Base-by-base conservation (phyloP, 2,113 vertebrate genomes). In the Garra rufa region DNA sequence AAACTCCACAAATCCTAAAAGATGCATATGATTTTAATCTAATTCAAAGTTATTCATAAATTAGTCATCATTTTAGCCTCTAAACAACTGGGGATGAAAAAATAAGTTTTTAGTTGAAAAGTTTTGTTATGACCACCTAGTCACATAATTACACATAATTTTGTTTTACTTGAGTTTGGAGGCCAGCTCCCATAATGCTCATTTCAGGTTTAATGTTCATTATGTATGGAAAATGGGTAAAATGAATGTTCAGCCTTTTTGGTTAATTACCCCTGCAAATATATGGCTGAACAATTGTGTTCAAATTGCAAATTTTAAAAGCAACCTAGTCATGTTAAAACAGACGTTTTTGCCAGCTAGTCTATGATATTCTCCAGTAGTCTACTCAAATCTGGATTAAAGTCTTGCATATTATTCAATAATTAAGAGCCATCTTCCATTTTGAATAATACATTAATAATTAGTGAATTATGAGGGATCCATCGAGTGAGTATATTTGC, bases 381-480 rank as follows among this genome's bases (percentile, higher is more conserved):
- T 34, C 17, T 50, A 30, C 59, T 70, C 9, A 71, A 80, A 85
- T 55, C 41, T 83, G 81, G 38, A 83, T 81, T 83, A 65, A 14
- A 69, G 48, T 67, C 74, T 88, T 50, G 82, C 88, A 87, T 88
- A 88, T 89, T 82, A 88, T 85, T 89, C 30, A 89, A 88, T 75
- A 87, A 81, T 85, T 70, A 83, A 59, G 80, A 85, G 34, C 69
- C 65, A 71, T 63, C 38, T 74, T 34, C 21, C 55, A 69, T 83
- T 90, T 52, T 89, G 70, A 89, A 89, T 87, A 87, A 88, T 91
- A 83, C 46, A 91, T 87, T 19, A n/a, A 67, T 74, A 75, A 71
- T 87, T 55, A n/a, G 80, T 78, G 76, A 87, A 78, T 89, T 87
- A 85, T 69, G 81, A 82, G 82, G 65, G 69, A 84, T 82, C 74